A percentile compares a stretch with the other conserved stretches of the same genome.
phyloP scores from a whole-genome alignment of 2,113 vertebrate genomes.

The Crotophaga sulcirostris region DNA sequence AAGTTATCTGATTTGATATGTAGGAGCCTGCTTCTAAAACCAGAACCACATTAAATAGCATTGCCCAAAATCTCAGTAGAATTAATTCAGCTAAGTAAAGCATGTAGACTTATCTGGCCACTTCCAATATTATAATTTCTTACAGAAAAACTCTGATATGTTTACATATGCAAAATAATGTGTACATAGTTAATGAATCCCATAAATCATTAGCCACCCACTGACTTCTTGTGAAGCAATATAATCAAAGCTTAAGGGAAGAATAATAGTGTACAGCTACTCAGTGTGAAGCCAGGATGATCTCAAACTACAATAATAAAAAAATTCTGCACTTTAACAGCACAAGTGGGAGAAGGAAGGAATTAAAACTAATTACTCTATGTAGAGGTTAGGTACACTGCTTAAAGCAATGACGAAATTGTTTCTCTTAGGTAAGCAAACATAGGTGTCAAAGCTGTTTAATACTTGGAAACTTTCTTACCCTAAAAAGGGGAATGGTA shows the following conservation, averaged over 20 bases:
- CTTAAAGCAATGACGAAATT: background rate
- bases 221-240: background rate
- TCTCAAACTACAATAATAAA: background rate
- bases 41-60: background rate
- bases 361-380: background rate
- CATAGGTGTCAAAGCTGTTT: background rate
- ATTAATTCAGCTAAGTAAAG: background rate
- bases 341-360: background rate
- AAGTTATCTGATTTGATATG: background rate
- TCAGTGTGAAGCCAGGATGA: background rate
- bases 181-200: background rate
- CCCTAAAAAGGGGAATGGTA: background rate
- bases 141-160: background rate
- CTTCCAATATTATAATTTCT: background rate
- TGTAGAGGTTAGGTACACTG: background rate
- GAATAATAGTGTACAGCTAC: background rate
- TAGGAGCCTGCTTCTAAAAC: background rate
- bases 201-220: background rate
- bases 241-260: background rate
- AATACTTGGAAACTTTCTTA: background rate
- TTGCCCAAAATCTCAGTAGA: background rate
- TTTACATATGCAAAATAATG: background rate
- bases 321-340: background rate
- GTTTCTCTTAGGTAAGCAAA: background rate
- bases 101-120: background rate